A percentile compares a stretch with the other conserved stretches of the same genome.
Conservation (phyloP, 1,140 invertebrate genomes). For the Ridgeia piscesae region DNA sequence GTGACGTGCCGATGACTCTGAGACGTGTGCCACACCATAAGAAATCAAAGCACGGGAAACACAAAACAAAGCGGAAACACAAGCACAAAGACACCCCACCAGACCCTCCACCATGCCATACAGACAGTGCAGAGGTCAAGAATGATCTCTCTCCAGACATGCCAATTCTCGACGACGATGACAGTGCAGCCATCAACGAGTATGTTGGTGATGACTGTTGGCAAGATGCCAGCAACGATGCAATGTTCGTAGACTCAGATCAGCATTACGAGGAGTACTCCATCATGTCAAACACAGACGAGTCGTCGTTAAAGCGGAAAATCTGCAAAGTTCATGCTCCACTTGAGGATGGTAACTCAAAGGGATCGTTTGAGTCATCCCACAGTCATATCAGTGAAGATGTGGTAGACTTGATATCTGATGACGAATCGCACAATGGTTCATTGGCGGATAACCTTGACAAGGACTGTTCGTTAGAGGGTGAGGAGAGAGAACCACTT, state of each 20-base stretch:
- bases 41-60: conserved; percentile 15
- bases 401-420: neutral
- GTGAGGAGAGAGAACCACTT: neutral
- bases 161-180: neutral
- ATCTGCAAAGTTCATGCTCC: neutral
- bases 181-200: neutral
- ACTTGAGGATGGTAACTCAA: neutral
- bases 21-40: conserved; percentile 6
- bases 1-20: neutral
- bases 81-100: neutral
- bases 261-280: neutral
- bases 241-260: neutral
- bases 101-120: neutral
- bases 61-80: conserved; percentile 10
- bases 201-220: neutral
- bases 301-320: neutral
- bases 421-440: neutral
- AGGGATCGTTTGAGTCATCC: neutral
- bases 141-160: neutral
- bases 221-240: neutral
- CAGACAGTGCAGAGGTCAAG: neutral
- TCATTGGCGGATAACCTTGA: neutral
- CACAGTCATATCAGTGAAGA: neutral
- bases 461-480: neutral
- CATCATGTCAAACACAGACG: neutral